Base-by-base conservation (phyloP, 1,140 invertebrate genomes). In the Drosophila sturtevanti region DNA sequence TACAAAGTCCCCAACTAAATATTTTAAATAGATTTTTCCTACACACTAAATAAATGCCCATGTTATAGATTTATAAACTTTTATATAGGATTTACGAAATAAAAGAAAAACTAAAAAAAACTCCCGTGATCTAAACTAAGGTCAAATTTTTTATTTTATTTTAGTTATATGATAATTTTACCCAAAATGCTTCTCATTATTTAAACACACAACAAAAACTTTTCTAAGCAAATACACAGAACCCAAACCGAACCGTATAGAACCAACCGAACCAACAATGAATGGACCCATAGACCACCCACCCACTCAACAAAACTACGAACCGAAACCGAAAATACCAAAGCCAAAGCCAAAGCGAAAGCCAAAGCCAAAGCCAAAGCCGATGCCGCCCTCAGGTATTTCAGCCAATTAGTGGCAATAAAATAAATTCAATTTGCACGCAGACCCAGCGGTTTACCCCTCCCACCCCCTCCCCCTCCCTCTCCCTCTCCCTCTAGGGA, bases 361-460 rank as follows among this genome's bases (percentile, higher is more conserved):
- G 38, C 38, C n/a, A 48, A 21, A 48, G 41, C 41, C 41, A 41
- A 41, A 44, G 16, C 41, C 7, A 18, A 44, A 18, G 41, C 41
- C 41, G 41, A 48, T 48, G 41, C 41, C 41, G 63, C 72, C 81
- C 81, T 90, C 87, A 80, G 86, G 87, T 90, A 86, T 90, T 82
- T 84, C 67, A 90, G 79, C 89, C 89, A 91, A 91, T 91, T 91
- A 90, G 85, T 78, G 85, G 89, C 81, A 90, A 90, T 81, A 89
- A 91, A 91, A 90, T 91, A 90, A 91, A 90, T 91, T 91, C 81
- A 74, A 87, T 89, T 90, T 90, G 52, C 63, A 81, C 71, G 78
- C 84, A 84, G 77, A 70, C 75, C 18, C 14, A 63, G 14, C n/a
- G 56, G 14, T 21, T 27, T 24, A 12, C 7, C 14, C 4, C 6